Percentiles rank a stretch among this genome's conserved stretches.
Conservation (phyloP, 2,797 vertebrate genomes). For the Staurois parvus region DNA sequence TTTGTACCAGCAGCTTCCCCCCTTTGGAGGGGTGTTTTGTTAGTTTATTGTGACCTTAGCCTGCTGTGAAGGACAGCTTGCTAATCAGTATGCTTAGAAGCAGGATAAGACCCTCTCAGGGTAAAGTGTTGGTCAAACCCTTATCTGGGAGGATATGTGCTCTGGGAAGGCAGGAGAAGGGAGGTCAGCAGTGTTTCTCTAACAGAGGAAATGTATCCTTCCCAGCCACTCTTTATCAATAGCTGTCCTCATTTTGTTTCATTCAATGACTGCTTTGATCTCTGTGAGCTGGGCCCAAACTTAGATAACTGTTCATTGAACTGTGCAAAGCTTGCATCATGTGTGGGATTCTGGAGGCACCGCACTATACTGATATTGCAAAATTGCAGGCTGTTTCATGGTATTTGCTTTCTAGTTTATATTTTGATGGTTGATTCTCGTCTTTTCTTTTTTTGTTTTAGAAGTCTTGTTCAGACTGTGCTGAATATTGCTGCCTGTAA, state of each 20-base stretch:
- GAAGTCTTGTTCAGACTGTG: too few species aligned
- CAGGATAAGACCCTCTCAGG: background rate
- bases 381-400: too few species aligned
- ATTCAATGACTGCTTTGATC: background rate
- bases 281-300: background rate
- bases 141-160: conserved; percentile 15
- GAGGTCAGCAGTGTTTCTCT: background rate
- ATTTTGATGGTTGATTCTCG: too few species aligned
- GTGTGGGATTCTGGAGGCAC: background rate
- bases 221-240: background rate
- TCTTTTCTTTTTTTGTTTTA: too few species aligned
- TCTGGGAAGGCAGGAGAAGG: conserved; percentile 8
- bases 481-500: too few species aligned
- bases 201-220: conserved; percentile 13
- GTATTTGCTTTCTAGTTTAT: too few species aligned
- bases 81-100: background rate
- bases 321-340: background rate
- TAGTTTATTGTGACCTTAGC: background rate
- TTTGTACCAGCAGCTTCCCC: too few species aligned
- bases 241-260: background rate
- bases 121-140: background rate
- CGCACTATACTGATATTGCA: too few species aligned
- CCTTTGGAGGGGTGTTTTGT: too few species aligned
- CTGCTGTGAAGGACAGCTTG: background rate
- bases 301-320: background rate